Evolutionary conservation across 2,888 invertebrate genomes (phyloP).

Genomic region (Ptychoptera albimana): DNA sequence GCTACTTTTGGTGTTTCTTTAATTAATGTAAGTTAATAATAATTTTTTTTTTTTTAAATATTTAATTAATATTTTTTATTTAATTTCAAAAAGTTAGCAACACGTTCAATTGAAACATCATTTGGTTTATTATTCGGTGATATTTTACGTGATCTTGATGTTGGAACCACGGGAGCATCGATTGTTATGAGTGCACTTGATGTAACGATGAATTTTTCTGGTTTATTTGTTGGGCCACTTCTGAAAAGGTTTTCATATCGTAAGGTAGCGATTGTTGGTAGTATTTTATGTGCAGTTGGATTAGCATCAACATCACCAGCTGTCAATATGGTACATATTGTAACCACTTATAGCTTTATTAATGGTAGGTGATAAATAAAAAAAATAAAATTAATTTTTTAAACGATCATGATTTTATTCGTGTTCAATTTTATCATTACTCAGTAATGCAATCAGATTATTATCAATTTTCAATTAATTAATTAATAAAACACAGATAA

Average conservation of each 20-base stretch:
- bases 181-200: slow-evolving; percentile 61
- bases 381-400: not conserved
- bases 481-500: not conserved
- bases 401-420: too few species aligned
- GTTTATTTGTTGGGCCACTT: slow-evolving; percentile 59
- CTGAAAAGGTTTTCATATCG: slow-evolving; percentile 59
- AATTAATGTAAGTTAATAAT: slow-evolving; percentile 54
- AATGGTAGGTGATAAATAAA: slow-evolving; percentile 39
- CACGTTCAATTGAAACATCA: slow-evolving; percentile 64
- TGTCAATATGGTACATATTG: slow-evolving; percentile 51
- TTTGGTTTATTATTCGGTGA: slow-evolving; percentile 68
- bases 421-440: too few species aligned
- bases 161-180: slow-evolving; percentile 58
- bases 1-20: slow-evolving; percentile 69
- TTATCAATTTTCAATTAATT: not conserved
- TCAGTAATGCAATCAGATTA: not conserved
- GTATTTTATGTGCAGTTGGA: slow-evolving; percentile 47
- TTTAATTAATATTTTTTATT: not conserved
- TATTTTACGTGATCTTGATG: slow-evolving; percentile 46
- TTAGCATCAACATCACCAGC: slow-evolving; percentile 52
- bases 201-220: slow-evolving; percentile 63
- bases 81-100: slow-evolving; percentile 41
- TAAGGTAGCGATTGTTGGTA: slow-evolving; percentile 51
- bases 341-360: slow-evolving; percentile 56
- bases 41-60: not conserved